Conservation (phyloP, 2,113 vertebrate genomes). For the Thunnus maccoyii region DNA sequence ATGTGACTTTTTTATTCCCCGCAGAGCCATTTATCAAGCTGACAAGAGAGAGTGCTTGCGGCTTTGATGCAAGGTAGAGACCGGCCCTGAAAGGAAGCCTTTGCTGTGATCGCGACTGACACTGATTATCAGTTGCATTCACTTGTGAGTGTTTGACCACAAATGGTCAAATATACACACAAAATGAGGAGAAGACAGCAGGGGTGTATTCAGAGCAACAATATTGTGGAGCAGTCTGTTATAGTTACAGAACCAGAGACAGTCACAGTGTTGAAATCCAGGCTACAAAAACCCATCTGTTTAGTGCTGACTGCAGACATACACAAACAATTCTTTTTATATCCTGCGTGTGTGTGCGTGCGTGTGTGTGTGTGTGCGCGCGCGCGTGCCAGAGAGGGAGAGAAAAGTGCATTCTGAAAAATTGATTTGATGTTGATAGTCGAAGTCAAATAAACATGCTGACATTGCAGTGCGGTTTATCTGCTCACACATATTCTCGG, state of each 20-base stretch:
- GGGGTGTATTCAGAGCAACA: slow-evolving; percentile 30
- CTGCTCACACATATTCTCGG: slow-evolving; percentile 15
- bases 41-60: slow-evolving; percentile 42
- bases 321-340: slow-evolving; percentile 73
- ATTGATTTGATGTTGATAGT: slow-evolving; percentile 69
- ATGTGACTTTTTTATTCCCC: slow-evolving; percentile 62
- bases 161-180: neutral
- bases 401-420: slow-evolving; percentile 50
- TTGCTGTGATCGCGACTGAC: slow-evolving; percentile 42
- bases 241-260: slow-evolving; percentile 53
- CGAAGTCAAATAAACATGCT: slow-evolving; percentile 69
- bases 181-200: slow-evolving; percentile 13
- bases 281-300: slow-evolving; percentile 69
- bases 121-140: slow-evolving; percentile 49
- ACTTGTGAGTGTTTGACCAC: neutral
- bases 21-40: slow-evolving; percentile 67
- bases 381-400: neutral
- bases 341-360: slow-evolving; percentile 21
- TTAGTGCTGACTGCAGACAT: slow-evolving; percentile 65
- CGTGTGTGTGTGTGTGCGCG: neutral
- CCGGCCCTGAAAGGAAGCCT: slow-evolving; percentile 49
- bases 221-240: slow-evolving; percentile 52
- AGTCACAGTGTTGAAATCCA: slow-evolving; percentile 60
- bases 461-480: slow-evolving; percentile 57
- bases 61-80: slow-evolving; percentile 45